Evolutionary conservation across 2,888 invertebrate species (phyloP), one percentile per base, ranked within the genome.

Genomic region (Tyria jacobaeae): DNA sequence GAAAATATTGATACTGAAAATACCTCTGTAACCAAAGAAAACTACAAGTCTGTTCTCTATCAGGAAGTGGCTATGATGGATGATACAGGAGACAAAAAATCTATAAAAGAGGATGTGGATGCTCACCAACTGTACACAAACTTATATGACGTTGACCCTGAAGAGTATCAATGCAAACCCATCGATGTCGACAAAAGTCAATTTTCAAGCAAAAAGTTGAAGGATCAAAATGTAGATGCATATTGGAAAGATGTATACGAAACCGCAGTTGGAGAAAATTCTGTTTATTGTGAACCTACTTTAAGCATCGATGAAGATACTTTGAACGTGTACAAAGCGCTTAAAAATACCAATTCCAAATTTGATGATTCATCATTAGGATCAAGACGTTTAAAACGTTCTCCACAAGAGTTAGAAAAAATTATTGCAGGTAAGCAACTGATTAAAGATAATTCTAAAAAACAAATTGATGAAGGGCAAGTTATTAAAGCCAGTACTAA

Each of bases 401-500:
- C 52, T n/a, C 53, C 47, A 31, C 44, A 27, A 21, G 53, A 59
- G 27, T 14, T 59, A 27, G 47, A 59, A 17, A 48, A 35, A 31
- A 59, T 59, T 1, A 27, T 53, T 2, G 48, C 25, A 49, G n/a
- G n/a, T 15, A n/a, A 27, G 7, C 15, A 49, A 49, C 4, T 44
- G 12, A 7, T 25, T 48, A 24, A 48, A 14, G 25, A 25, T 44
- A 21, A 31, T 14, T 17, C n/a, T 15, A 44, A 54, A 31, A 17
- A 17, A 17, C 14, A 44, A 15, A 7, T 6, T 31, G 12, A 39
- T 15, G 24, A 41, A 41, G 9, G 4, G 12, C 27, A 27, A 9
- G 24, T 24, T 14, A 31, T 35, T 17, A 39, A 37, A 25, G 9
- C 31, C 10, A 85, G 82, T 0, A 84, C 83, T 34, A 72, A 68